Conservation (phyloP, 1,140 invertebrate genomes). For the Zaprionus davidi region DNA sequence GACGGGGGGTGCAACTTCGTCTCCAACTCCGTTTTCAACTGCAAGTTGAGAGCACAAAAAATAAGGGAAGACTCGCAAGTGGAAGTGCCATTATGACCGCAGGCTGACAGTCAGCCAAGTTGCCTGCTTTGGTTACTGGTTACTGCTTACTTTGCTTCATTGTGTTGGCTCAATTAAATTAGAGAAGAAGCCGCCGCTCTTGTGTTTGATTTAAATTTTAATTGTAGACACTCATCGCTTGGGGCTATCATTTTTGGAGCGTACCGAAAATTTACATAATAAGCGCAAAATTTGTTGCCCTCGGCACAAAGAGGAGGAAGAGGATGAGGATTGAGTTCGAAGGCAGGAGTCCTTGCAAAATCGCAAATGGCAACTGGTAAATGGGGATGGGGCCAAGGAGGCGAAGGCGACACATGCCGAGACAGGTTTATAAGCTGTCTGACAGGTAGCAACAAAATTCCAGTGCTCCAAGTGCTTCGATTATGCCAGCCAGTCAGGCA, state of each 20-base stretch:
- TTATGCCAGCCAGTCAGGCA: constrained; percentile 52
- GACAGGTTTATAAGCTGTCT: constrained; percentile 69
- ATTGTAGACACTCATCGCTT: constrained; percentile 70
- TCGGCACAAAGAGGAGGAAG: neutral
- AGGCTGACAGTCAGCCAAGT: constrained; percentile 53
- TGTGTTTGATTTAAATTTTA: constrained; percentile 80
- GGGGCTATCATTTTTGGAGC: constrained; percentile 68
- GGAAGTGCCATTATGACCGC: constrained; percentile 55
- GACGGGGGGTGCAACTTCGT: constrained; percentile 12
- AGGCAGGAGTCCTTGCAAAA: constrained; percentile 21
- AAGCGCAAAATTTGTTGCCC: constrained; percentile 63
- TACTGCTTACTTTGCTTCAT: constrained; percentile 42
- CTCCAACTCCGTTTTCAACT: constrained; percentile 18
- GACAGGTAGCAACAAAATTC: constrained; percentile 52
- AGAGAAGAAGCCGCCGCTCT: constrained; percentile 35
- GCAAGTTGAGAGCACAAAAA: constrained; percentile 18
- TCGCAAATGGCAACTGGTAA: constrained; percentile 28
- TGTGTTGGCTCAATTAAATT: constrained; percentile 80
- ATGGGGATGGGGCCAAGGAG: constrained; percentile 6
- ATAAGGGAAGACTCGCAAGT: constrained; percentile 28
- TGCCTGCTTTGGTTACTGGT: constrained; percentile 16
- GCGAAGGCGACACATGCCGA: constrained; percentile 61
- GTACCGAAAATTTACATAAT: constrained; percentile 72
- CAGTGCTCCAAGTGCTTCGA: constrained; percentile 66
- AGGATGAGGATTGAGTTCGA: neutral